Percentiles rank a stretch among this genome's conserved stretches.
Conservation (phyloP, 2,113 vertebrate genomes). For the Charadrius vociferus region DNA sequence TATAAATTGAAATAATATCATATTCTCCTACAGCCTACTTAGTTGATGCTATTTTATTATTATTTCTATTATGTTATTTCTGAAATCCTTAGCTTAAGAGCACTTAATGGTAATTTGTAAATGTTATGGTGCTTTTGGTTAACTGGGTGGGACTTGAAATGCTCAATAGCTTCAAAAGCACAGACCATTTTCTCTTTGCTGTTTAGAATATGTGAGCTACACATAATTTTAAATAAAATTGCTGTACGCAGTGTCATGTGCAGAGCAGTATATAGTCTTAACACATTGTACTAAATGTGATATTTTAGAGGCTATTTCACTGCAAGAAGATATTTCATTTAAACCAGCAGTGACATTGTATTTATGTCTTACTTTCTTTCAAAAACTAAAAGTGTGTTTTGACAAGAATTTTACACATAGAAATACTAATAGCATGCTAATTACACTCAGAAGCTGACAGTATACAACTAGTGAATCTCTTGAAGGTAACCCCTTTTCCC, state of each 20-base stretch:
- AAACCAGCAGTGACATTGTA: neutral
- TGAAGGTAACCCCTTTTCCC: neutral
- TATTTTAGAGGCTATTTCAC: neutral
- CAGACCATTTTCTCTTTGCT: neutral
- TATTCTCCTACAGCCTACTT: neutral
- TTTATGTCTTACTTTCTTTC: neutral
- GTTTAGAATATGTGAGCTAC: neutral
- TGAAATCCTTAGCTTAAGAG: neutral
- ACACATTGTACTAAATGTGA: neutral
- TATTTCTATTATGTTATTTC: neutral
- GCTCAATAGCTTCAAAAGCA: neutral
- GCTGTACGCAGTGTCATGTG: neutral
- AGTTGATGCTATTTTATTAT: neutral
- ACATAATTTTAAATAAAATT: neutral
- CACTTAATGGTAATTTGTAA: neutral
- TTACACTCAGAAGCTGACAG: neutral
- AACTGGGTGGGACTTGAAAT: neutral
- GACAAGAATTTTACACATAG: neutral
- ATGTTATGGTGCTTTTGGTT: neutral
- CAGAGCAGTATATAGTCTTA: neutral
- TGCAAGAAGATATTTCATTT: neutral
- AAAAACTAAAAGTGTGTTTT: slow-evolving; percentile 9
- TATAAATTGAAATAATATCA: neutral
- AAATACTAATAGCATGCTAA: neutral
- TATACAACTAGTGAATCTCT: neutral